Conservation (phyloP, 2,113 vertebrate species). For the Ammospiza caudacuta region DNA sequence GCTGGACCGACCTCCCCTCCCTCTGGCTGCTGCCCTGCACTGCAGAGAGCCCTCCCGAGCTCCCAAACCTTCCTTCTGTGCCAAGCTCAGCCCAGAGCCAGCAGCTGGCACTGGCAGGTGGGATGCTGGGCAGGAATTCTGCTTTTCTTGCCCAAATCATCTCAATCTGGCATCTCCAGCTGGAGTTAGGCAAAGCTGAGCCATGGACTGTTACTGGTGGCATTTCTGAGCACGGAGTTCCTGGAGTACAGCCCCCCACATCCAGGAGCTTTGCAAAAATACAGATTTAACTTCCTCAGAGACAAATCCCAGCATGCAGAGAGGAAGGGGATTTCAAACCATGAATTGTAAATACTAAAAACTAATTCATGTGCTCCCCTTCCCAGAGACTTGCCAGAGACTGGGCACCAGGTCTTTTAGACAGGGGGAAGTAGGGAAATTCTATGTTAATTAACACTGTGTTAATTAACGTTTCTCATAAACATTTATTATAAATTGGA, state of each 20-base stretch:
- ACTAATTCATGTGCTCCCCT: background rate
- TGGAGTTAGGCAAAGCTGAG: background rate
- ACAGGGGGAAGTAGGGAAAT: background rate
- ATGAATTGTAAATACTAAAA: background rate
- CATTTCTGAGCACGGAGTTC: background rate
- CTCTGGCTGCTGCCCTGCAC: constrained; percentile 37
- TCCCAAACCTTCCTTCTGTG: fast-evolving
- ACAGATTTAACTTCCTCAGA: background rate
- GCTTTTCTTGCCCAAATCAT: background rate
- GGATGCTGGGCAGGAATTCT: background rate
- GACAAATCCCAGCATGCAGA: background rate
- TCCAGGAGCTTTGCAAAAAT: background rate
- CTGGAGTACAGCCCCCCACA: background rate
- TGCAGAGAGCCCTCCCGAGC: background rate
- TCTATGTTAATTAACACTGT: background rate
- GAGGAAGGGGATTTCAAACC: background rate
- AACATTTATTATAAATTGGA: background rate
- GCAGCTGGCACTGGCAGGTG: background rate
- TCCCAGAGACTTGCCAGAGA: background rate
- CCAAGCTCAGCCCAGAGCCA: background rate
- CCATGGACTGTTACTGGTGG: background rate
- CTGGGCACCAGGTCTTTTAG: background rate
- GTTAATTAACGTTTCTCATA: background rate
- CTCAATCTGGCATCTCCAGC: background rate
- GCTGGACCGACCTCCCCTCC: constrained; percentile 49